Evolutionary conservation across 2,797 vertebrate species (phyloP).

Genomic region (Rhabdophis nuchalis): DNA sequence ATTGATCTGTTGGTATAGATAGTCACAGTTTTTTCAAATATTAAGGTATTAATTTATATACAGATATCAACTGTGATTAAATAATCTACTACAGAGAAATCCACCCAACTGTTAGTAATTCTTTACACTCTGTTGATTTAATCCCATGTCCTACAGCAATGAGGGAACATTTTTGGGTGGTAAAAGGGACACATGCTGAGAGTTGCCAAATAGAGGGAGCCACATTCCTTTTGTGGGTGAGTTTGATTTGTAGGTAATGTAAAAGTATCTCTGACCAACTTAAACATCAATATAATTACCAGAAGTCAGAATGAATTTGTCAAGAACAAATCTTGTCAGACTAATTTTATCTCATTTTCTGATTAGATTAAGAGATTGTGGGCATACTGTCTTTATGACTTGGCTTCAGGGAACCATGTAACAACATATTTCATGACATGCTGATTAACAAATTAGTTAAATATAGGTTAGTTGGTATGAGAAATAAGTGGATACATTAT

Average conservation of each 20-base stretch:
- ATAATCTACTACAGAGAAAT: neutral
- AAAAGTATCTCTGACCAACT: neutral
- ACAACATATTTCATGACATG: neutral
- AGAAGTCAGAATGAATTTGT: neutral
- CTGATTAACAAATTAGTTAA: neutral
- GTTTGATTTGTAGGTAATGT: neutral
- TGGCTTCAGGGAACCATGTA: neutral
- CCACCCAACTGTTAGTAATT: neutral
- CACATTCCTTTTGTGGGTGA: neutral
- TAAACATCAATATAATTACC: neutral
- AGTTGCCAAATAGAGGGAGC: neutral
- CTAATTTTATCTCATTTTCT: neutral
- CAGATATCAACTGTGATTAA: neutral
- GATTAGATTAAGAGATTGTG: neutral
- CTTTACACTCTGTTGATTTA: neutral
- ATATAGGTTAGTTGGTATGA: neutral
- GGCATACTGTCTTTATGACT: neutral
- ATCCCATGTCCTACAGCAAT: neutral
- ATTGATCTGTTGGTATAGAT: neutral
- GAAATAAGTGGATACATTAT: neutral
- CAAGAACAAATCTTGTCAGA: neutral
- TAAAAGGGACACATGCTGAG: too few species aligned
- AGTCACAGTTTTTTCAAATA: neutral
- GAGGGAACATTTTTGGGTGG: neutral
- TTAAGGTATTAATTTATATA: neutral